Base-by-base conservation (phyloP, 2,113 vertebrate species). In the Triplophysa siluroides region DNA sequence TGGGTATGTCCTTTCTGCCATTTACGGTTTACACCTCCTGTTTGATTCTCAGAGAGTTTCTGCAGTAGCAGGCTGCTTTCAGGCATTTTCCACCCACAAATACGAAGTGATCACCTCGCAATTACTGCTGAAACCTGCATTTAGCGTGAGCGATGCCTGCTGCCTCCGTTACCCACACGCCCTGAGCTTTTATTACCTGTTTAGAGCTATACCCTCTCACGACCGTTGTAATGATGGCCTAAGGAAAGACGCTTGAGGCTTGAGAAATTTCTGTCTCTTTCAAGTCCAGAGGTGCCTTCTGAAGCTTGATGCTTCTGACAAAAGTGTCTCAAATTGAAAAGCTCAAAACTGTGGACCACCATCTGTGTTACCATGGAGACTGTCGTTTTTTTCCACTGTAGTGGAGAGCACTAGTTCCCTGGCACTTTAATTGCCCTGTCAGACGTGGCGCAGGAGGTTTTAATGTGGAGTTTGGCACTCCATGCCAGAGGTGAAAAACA, bases 71-170 rank as follows among this genome's bases (percentile, higher is more conserved):
- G 21, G 47, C 29, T 64, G 58, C 12, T 38, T 66, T 23, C 0
- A 65, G 33, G 43, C 21, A 19, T 64, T 81, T 47, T 60, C 65
- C 63, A 65, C 24, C 62, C 41, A 14, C 54, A 76, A 14, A 78
- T 50, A 86, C 82, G 85, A 83, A 63, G 70, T 81, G 8, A 83
- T 78, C 68, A 81, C 73, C 78, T 63, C 4, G 78, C 90, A 89
- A 91, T 93, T 91, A 86, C 87, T 89, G 86, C 88, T 85, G 84
- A 87, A 89, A 88, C 87, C 88, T 88, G 85, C 87, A 82, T 87
- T 86, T 87, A 85, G 86, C 90, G 88, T 86, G 81, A 84, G 84
- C 54, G 71, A 83, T 68, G 76, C 82, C 43, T 81, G 85, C 70
- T 74, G 85, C 83, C 85, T 85, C 81, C 88, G 88, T 92, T 91